A percentile compares a stretch with the other conserved stretches of the same genome.
These are phyloP conservation scores for Microcebus murinus DNA, from an alignment of 2,113 vertebrate genomes.

Conservation along the genomic window DNA sequence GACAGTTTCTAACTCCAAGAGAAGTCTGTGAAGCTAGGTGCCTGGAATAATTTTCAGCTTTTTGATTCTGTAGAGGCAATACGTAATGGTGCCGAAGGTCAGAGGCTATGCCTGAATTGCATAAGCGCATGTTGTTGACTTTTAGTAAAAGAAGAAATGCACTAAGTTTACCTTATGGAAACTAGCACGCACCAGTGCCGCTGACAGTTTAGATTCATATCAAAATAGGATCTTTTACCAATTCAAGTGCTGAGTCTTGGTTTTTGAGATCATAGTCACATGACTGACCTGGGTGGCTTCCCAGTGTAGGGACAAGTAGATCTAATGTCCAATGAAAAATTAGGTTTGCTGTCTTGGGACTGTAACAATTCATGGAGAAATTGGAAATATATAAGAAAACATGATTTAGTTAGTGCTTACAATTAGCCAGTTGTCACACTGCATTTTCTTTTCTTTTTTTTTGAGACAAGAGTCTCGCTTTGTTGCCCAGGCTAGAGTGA, in stretches of 20 bases:
- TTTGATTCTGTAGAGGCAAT: slow-evolving; percentile 8
- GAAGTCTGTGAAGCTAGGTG: neutral
- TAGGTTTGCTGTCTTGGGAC: neutral
- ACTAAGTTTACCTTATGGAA: neutral
- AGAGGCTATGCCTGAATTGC: slow-evolving; percentile 30
- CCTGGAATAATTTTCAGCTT: slow-evolving; percentile 23
- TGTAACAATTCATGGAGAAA: slow-evolving; percentile 50
- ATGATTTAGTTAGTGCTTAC: neutral
- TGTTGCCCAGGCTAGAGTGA: too few species aligned
- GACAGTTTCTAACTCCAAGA: neutral
- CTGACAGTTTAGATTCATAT: slow-evolving; percentile 55
- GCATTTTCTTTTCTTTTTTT: slow-evolving; percentile 34
- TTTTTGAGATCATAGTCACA: slow-evolving; percentile 27
- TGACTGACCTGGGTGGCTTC: slow-evolving; percentile 54
- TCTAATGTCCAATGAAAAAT: neutral
- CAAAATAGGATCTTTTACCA: slow-evolving; percentile 63
- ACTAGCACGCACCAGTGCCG: slow-evolving; percentile 34
- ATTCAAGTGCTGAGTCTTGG: slow-evolving; percentile 56
- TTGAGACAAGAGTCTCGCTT: too few species aligned
- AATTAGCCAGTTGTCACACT: neutral
- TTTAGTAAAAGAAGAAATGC: slow-evolving; percentile 42
- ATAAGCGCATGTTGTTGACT: neutral
- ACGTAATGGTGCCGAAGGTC: neutral
- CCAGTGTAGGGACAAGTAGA: slow-evolving; percentile 58
- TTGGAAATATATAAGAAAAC: slow-evolving; percentile 31